Conservation (phyloP, 2,113 vertebrate species). For the Psephotus haematonotus region DNA sequence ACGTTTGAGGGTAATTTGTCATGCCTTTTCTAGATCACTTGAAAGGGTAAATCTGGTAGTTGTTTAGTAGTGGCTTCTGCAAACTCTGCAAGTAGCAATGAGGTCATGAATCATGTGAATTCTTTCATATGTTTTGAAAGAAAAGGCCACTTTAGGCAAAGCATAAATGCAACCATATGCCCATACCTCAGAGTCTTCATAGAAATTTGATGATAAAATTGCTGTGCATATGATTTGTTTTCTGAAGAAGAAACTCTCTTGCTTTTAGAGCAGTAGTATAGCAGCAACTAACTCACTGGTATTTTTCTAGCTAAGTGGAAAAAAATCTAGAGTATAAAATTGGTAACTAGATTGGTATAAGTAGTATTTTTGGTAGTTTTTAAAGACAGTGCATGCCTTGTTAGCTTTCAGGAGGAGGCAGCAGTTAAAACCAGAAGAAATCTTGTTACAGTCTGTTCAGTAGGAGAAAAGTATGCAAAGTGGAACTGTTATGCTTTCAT, state of each 20-base stretch:
- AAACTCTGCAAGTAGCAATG: conserved; percentile 5
- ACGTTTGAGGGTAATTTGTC: conserved; percentile 12
- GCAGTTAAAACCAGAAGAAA: neutral
- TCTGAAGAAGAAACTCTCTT: neutral
- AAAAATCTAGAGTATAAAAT: neutral
- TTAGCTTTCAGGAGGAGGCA: neutral
- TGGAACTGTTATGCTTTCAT: neutral
- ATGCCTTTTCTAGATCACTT: neutral
- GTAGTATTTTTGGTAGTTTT: neutral
- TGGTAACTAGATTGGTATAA: neutral
- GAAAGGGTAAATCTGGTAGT: conserved; percentile 34
- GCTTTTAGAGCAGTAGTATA: neutral
- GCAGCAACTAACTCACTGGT: neutral
- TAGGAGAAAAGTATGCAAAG: neutral
- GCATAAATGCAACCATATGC: conserved; percentile 60
- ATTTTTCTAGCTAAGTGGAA: neutral
- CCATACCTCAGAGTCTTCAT: neutral
- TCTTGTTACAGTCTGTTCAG: neutral
- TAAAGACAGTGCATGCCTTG: neutral
- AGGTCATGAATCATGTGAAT: conserved; percentile 30
- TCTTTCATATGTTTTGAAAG: conserved; percentile 23
- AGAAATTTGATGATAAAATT: conserved; percentile 33
- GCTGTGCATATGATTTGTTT: neutral
- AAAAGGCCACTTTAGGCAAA: conserved; percentile 14
- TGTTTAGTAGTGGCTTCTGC: conserved; percentile 40